Base-by-base conservation (phyloP, 2,797 vertebrate genomes). In the Echeneis naucrates region DNA sequence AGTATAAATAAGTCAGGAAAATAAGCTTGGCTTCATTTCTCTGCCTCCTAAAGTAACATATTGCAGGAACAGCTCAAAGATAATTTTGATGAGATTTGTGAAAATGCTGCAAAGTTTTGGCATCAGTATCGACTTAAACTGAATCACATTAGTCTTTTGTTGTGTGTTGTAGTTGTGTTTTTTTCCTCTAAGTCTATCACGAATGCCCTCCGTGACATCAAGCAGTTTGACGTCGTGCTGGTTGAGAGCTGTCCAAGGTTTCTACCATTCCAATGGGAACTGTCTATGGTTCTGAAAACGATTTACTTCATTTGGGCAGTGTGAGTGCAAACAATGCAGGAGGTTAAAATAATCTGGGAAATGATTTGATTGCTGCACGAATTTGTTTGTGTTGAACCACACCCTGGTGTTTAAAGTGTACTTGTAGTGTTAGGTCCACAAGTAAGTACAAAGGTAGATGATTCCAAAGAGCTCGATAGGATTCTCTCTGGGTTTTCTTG, bases 221-320 rank as follows among this genome's bases (percentile, higher is more conserved):
- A 27, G 14, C 21, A 0, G 0, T 17, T 23, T 44, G 35, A 19
- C 55, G 19, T 33, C n/a, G n/a, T n/a, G n/a, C n/a, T n/a, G n/a
- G n/a, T n/a, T n/a, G n/a, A n/a, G 54, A 58, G 19, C 67, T 77
- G 70, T 67, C 68, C 54, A 0, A 13, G 67, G 73, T 66, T n/a
- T 14, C 74, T 50, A 63, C 1, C 4, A 2, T 3, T 17, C 3
- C 5, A 1, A 2, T 30, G 30, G 55, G 42, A 72, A 1, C 68
- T 75, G 56, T 64, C 78, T 61, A 5, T 33, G 19, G 67, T 77
- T 24, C 68, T 80, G 68, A 78, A 78, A 50, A 42, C 55, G 48
- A 13, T 3, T 6, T 16, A 7, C 37, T 47, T 13, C 5, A 30
- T 1, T 27, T 2, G 5, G 2, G 14, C 7, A 30, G 4, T 32